Conservation (phyloP, 2,888 invertebrate genomes). For the Orthosia gothica region DNA sequence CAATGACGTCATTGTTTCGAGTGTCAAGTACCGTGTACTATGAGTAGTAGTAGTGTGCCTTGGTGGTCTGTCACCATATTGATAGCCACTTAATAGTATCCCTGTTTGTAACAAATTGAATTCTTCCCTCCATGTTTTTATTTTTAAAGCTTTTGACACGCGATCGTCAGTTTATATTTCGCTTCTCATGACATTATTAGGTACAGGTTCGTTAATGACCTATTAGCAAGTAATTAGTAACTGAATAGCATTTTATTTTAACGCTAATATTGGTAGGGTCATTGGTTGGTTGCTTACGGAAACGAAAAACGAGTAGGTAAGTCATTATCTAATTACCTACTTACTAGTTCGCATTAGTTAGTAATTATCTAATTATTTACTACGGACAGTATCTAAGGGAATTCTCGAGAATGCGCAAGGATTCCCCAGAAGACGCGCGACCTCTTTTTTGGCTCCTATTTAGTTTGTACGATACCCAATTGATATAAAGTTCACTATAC, state of each 20-base stretch:
- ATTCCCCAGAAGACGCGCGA: too few relatives aligned
- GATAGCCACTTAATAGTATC: conserved; percentile 85
- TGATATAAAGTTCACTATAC: too few relatives aligned
- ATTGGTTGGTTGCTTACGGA: background rate
- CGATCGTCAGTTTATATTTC: conserved; percentile 3
- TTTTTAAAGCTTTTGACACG: conserved; percentile 22
- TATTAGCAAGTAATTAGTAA: background rate
- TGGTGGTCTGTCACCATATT: conserved; percentile 86
- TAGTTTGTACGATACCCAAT: too few relatives aligned
- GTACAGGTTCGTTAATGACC: background rate
- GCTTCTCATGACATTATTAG: background rate
- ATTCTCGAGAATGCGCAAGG: too few relatives aligned
- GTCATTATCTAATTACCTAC: too few relatives aligned
- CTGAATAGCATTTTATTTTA: background rate
- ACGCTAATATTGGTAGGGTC: background rate
- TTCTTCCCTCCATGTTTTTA: conserved; percentile 19
- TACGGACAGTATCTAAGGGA: too few relatives aligned
- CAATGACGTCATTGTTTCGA: conserved; percentile 82
- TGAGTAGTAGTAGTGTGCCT: conserved; percentile 32
- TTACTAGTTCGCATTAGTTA: too few relatives aligned
- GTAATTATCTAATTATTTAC: too few relatives aligned
- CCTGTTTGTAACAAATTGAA: conserved; percentile 66
- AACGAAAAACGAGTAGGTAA: background rate
- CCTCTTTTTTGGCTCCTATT: too few relatives aligned
- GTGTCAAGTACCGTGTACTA: conserved; percentile 61